Percentiles rank a stretch among this genome's conserved stretches.
Conservation (phyloP, 2,113 vertebrate species). For the Bettongia penicillata region DNA sequence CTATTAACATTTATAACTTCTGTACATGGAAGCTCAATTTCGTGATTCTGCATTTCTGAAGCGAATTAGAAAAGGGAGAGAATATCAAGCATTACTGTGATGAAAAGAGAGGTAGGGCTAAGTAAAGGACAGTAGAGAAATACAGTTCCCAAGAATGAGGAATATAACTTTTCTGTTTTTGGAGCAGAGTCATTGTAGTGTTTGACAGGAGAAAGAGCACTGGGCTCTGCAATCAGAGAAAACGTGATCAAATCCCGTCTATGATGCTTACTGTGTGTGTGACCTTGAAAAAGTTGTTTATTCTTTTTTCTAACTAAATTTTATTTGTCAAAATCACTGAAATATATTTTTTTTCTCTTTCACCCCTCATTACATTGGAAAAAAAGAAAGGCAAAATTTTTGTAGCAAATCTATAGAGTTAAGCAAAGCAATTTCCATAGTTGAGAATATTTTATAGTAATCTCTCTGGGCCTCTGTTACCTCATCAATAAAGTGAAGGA, state of each 20-base stretch:
- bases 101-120: slow-evolving; percentile 15
- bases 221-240: background rate
- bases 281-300: background rate
- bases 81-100: background rate
- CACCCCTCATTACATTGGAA: background rate
- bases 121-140: slow-evolving; percentile 15
- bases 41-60: slow-evolving; percentile 38
- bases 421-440: background rate
- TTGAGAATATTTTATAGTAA: background rate
- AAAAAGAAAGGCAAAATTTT: background rate
- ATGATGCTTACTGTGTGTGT: background rate
- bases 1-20: slow-evolving; percentile 4
- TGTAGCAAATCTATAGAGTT: background rate
- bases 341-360: background rate
- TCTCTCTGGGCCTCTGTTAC: background rate
- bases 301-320: background rate
- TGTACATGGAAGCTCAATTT: slow-evolving; percentile 33
- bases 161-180: background rate
- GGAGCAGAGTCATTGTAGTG: background rate
- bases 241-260: background rate
- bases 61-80: background rate
- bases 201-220: background rate
- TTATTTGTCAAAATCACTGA: background rate
- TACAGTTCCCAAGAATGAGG: background rate
- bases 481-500: background rate